Evolutionary conservation across 2,113 vertebrate genomes (phyloP), one percentile per base, ranked within the genome.

Genomic region (Smithornis capensis): DNA sequence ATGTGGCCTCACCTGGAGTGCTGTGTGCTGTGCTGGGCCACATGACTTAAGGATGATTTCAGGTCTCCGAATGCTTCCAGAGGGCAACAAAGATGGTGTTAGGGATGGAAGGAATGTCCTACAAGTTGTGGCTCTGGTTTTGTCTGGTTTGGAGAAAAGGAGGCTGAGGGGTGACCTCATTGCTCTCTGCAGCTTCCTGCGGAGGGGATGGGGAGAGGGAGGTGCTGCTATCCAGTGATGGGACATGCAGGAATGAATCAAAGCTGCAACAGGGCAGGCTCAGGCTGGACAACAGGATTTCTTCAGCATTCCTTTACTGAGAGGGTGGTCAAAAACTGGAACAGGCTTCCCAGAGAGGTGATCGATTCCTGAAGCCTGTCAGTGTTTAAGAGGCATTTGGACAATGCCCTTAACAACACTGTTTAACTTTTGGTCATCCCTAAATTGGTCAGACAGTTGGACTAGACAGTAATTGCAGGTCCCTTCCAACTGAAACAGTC

Each of bases 91-190:
- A 73, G 22, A 31, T 33, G 38, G 8, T 27, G n/a, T 55, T 14
- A 47, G 21, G 17, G 29, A 47, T 35, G n/a, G 24, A 52, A 55
- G 40, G 25, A 60, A 47, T 33, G 44, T 19, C 40, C 35, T 74
- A 13, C 19, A 42, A 42, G 74, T 13, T 28, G 52, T 8, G 35
- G 2, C 38, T 42, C 22, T 2, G 14, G 10, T 0, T 10, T 47
- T 55, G 8, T 21, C 47, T 10, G 12, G 15, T 62, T 37, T 62
- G 75, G 37, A 55, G 53, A 21, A 80, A 68, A 81, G 40, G 4
- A 55, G 8, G 3, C 22, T n/a, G 76, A 68, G 31, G 2, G 15
- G 6, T 4, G 9, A 49, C 55, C 16, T 56, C 0, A 0, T 1
- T 62, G 23, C 40, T 38, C 5, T 19, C 35, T 68, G 55, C 60